Percentiles rank a stretch among this genome's conserved stretches.
Evolutionary conservation across 2,888 invertebrate genomes (phyloP).

Genomic region (Hyposoter didymator): DNA sequence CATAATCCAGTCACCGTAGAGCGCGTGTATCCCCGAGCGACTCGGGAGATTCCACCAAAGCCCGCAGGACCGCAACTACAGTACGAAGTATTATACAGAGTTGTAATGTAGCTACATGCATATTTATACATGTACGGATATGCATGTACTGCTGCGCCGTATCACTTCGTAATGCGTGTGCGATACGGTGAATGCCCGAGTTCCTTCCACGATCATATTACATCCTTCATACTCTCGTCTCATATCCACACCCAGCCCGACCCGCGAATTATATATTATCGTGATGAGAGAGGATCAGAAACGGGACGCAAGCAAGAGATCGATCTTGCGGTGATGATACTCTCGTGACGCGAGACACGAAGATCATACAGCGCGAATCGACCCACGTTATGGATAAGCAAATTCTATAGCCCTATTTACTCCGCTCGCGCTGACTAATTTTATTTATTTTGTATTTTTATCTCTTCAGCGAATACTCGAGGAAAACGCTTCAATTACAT

Average conservation of each 20-base stretch:
- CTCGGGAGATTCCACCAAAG: constrained; percentile 60
- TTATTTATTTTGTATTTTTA: constrained; percentile 34
- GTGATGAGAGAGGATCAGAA: constrained; percentile 64
- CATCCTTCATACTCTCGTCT: constrained; percentile 15
- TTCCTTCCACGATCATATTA: constrained; percentile 67
- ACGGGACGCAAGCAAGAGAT: constrained; percentile 42
- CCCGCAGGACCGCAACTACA: constrained; percentile 58
- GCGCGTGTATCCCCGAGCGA: constrained; percentile 69
- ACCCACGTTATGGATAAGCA: constrained; percentile 52
- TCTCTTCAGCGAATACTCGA: neutral
- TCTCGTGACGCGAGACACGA: constrained; percentile 38
- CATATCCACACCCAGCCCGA: constrained; percentile 57
- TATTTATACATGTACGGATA: constrained; percentile 26
- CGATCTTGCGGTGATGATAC: constrained; percentile 56
- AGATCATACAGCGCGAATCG: constrained; percentile 51
- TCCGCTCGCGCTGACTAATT: neutral
- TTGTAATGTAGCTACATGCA: constrained; percentile 45
- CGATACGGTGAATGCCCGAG: constrained; percentile 68
- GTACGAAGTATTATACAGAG: constrained; percentile 62
- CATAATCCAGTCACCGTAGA: constrained; percentile 80
- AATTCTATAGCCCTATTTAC: constrained; percentile 44
- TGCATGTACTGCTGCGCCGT: constrained; percentile 44
- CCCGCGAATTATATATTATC: constrained; percentile 63
- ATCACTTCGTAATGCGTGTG: constrained; percentile 77
- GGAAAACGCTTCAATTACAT: constrained; percentile 30